These are phyloP conservation scores for Rallus crepitans DNA, from an alignment of 2,797 vertebrate genomes.

Conservation along the genomic window DNA sequence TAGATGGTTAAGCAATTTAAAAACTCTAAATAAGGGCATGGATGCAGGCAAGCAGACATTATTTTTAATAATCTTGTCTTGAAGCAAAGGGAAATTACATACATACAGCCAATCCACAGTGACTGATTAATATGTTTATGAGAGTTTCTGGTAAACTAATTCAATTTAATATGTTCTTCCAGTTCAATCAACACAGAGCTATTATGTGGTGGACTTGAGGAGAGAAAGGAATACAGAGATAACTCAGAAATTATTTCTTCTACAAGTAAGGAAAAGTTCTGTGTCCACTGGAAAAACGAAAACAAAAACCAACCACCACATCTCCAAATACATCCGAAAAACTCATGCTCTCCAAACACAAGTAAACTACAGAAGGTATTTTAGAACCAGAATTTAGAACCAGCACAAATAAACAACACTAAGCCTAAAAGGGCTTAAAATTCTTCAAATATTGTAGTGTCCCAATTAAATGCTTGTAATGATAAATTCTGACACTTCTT, in stretches of 20 bases:
- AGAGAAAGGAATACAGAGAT: neutral
- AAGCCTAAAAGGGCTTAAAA: too few species aligned
- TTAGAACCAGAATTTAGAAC: too few species aligned
- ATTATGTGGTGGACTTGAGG: neutral
- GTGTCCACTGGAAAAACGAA: neutral
- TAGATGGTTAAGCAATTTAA: neutral
- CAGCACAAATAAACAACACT: too few species aligned
- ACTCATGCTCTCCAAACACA: neutral
- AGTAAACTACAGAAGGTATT: too few species aligned
- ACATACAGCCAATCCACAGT: neutral
- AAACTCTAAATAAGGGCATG: neutral
- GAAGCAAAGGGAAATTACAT: neutral
- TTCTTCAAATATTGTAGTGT: neutral
- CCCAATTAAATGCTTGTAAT: neutral
- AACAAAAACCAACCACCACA: neutral
- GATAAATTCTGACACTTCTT: neutral
- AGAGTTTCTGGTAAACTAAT: neutral
- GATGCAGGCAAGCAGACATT: fast-evolving
- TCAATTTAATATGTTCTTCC: neutral
- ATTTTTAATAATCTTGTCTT: neutral
- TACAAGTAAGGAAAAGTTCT: neutral
- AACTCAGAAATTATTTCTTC: neutral
- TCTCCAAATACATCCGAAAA: neutral
- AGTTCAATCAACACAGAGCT: neutral
- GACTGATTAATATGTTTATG: neutral